Conservation (phyloP, 2,113 vertebrate genomes). For the Brachirus orientalis region DNA sequence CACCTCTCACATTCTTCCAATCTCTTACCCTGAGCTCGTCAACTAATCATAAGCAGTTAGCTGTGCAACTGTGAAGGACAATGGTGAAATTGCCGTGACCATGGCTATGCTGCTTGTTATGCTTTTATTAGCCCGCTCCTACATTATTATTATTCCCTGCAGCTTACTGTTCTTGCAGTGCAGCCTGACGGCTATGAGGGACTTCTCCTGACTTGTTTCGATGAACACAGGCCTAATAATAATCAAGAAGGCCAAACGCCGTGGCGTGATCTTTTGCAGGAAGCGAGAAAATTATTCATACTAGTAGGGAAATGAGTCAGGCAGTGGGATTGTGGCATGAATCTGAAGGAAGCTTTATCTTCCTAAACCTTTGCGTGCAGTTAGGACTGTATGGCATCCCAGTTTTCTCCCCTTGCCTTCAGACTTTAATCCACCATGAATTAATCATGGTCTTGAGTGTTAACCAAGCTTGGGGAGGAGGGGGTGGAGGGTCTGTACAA, state of each 20-base stretch:
- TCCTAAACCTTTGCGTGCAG: constrained; percentile 63
- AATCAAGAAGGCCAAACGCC: constrained; percentile 59
- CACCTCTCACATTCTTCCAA: constrained; percentile 36
- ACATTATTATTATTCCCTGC: constrained; percentile 58
- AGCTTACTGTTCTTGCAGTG: constrained; percentile 39
- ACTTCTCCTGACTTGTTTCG: constrained; percentile 42
- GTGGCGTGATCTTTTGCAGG: constrained; percentile 41
- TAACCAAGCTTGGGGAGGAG: constrained; percentile 80
- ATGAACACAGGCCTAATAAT: constrained; percentile 39
- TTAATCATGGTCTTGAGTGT: constrained; percentile 84
- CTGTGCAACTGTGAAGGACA: constrained; percentile 69
- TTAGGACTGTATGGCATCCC: constrained; percentile 72
- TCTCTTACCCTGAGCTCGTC: constrained; percentile 48
- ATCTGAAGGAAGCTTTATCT: constrained; percentile 77
- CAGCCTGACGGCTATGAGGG: constrained; percentile 34
- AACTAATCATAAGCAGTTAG: constrained; percentile 64
- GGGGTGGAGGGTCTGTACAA: constrained; percentile 54
- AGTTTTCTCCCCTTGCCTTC: constrained; percentile 68
- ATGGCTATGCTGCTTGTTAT: constrained; percentile 59
- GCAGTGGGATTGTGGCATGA: constrained; percentile 61
- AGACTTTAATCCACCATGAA: constrained; percentile 84
- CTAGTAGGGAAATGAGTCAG: constrained; percentile 48
- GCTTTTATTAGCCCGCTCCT: constrained; percentile 53
- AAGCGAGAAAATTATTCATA: constrained; percentile 51
- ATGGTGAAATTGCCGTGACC: constrained; percentile 64